Conservation (phyloP, 2,797 vertebrate species). For the Avahi laniger region DNA sequence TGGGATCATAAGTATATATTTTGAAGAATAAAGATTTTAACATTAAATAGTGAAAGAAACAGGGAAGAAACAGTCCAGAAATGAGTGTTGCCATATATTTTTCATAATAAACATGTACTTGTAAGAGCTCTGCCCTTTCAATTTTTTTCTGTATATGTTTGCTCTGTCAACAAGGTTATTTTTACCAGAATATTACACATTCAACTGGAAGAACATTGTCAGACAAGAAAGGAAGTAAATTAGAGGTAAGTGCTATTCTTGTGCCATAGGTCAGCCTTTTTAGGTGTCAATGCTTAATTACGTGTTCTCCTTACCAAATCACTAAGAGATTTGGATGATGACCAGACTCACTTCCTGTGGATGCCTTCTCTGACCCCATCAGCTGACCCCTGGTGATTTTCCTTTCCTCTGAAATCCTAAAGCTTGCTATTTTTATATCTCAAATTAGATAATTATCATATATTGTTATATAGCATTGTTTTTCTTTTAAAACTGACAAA, state of each 20-base stretch:
- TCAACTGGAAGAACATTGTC: conserved; percentile 10
- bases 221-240: not conserved
- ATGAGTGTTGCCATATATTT: not conserved
- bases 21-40: not conserved
- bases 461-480: not conserved
- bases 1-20: not conserved
- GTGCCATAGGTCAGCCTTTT: not conserved
- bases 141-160: not conserved
- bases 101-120: conserved; percentile 11
- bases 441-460: not conserved
- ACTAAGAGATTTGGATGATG: not conserved
- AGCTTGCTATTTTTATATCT: conserved; percentile 1
- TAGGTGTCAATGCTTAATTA: conserved; percentile 57
- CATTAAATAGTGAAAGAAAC: not conserved
- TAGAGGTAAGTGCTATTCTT: conserved; percentile 38
- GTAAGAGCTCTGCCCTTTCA: not conserved
- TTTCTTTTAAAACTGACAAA: not conserved
- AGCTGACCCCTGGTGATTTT: conserved; percentile 39
- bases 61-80: not conserved
- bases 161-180: conserved; percentile 50
- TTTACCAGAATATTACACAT: conserved; percentile 40
- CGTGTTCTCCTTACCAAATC: not conserved
- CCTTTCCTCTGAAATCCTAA: conserved; percentile 29
- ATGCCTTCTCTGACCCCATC: not conserved
- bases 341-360: not conserved